These are phyloP conservation scores for Protaetia brevitarsis DNA, from an alignment of 1,140 invertebrate genomes.

Conservation along the genomic window DNA sequence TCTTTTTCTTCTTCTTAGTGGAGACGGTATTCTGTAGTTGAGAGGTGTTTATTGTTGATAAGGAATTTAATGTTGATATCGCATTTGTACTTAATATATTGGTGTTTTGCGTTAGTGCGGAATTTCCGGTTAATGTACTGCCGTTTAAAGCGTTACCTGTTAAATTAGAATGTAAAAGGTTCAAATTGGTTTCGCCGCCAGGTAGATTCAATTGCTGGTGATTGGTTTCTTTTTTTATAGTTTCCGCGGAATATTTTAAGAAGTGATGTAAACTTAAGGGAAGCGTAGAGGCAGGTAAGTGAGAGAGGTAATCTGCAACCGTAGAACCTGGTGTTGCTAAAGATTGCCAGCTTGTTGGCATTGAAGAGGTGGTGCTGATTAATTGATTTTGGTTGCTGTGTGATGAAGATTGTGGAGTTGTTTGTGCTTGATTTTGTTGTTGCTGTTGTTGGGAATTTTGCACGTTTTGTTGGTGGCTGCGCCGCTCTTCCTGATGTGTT, in stretches of 20 bases:
- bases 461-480: constrained; percentile 34
- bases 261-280: constrained; percentile 79
- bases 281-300: constrained; percentile 68
- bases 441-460: constrained; percentile 32
- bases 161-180: constrained; percentile 32
- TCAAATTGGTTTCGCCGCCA: constrained; percentile 40
- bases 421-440: constrained; percentile 31
- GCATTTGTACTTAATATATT: constrained; percentile 30
- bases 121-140: constrained; percentile 26
- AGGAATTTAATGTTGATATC: constrained; percentile 25
- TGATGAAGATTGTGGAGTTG: constrained; percentile 31
- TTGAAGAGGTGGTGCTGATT: constrained; percentile 25
- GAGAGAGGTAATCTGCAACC: constrained; percentile 78
- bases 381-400: constrained; percentile 29
- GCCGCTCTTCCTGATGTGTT: constrained; percentile 29
- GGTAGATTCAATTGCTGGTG: constrained; percentile 35
- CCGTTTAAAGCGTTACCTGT: constrained; percentile 26
- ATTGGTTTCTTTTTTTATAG: constrained; percentile 66
- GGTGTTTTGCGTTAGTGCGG: constrained; percentile 45
- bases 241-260: constrained; percentile 77
- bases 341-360: constrained; percentile 64
- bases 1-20: constrained; percentile 79
- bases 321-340: constrained; percentile 69
- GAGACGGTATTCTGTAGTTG: constrained; percentile 42
- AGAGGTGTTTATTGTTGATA: constrained; percentile 31